Conservation (phyloP, 2,797 vertebrate genomes). For the Chrysocyon brachyurus region DNA sequence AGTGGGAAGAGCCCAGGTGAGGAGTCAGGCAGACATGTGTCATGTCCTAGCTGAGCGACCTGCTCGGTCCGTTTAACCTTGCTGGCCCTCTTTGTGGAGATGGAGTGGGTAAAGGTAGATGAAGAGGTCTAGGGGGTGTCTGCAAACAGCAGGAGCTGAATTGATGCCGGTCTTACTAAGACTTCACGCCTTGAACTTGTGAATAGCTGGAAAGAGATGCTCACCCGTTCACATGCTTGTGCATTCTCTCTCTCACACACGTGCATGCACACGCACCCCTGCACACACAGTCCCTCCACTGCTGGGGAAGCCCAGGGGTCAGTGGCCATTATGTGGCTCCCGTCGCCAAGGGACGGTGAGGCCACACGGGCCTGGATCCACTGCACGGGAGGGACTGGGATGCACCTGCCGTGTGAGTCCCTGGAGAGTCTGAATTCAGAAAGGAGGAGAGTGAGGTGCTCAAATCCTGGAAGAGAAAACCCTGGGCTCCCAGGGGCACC, state of each 20-base stretch:
- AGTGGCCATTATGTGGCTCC: neutral
- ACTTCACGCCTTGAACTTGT: neutral
- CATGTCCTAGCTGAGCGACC: neutral
- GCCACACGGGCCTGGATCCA: neutral
- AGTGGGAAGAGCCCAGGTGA: neutral
- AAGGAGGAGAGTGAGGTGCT: neutral
- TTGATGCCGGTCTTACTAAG: neutral
- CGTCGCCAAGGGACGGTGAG: neutral
- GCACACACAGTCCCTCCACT: neutral
- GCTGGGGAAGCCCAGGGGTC: neutral
- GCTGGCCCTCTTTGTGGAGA: neutral
- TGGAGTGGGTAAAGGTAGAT: rapidly evolving
- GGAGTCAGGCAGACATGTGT: neutral
- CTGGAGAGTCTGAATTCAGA: neutral
- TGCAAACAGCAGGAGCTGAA: neutral
- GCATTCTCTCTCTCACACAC: no score
- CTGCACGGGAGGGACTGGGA: neutral
- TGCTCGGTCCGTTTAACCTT: rapidly evolving
- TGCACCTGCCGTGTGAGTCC: neutral
- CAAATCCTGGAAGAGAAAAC: neutral
- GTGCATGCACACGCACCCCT: neutral
- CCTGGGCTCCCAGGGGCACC: neutral
- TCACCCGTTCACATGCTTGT: rapidly evolving
- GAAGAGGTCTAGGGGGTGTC: neutral
- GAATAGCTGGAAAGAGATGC: neutral